These are phyloP conservation scores for Myripristis murdjan DNA, from an alignment of 2,797 vertebrate species.

Conservation along the genomic window DNA sequence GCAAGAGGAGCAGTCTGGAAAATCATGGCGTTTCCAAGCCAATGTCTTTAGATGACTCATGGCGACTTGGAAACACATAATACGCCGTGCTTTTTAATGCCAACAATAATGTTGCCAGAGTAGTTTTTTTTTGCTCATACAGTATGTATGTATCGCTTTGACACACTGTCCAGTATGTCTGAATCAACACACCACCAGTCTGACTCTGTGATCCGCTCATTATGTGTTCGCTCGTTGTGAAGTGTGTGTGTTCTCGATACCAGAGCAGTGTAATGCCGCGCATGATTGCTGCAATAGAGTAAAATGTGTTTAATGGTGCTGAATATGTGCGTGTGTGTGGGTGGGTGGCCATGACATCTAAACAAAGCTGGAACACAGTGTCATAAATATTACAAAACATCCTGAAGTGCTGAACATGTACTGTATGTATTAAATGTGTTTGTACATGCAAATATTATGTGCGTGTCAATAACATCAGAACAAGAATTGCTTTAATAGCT, in stretches of 20 bases:
- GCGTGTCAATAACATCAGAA: neutral
- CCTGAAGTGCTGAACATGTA: conserved; percentile 3
- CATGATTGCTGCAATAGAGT: no score
- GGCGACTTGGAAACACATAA: no score
- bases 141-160: no score
- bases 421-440: conserved; percentile 6
- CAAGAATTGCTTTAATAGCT: neutral
- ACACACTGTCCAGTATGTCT: no score
- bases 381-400: conserved; percentile 9
- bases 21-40: no score
- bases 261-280: neutral
- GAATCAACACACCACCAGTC: neutral
- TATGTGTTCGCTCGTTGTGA: conserved; percentile 15
- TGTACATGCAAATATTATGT: neutral
- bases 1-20: no score
- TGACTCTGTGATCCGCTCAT: conserved; percentile 22
- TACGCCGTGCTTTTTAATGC: no score
- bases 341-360: conserved; percentile 10
- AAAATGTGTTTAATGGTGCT: neutral
- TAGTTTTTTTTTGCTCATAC: no score
- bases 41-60: no score
- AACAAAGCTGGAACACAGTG: neutral
- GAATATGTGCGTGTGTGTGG: conserved; percentile 15
- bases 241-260: neutral
- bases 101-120: no score